Base-by-base conservation (phyloP, 2,797 vertebrate genomes). In the Tokudaia muenninki region DNA sequence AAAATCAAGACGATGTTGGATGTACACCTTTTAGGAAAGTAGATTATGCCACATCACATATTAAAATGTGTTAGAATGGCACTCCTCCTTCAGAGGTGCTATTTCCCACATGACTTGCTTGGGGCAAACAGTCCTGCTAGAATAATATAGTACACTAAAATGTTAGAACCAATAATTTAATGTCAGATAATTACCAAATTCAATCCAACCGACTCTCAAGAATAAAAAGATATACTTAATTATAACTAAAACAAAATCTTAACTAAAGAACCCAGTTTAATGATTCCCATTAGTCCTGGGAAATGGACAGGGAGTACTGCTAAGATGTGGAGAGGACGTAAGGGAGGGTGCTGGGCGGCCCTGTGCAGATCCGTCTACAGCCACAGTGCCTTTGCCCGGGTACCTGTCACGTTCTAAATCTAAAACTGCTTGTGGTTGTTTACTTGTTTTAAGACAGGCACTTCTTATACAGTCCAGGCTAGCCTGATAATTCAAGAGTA, bases 191-290 rank as follows among this genome's bases (percentile, higher is more conserved):
- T 74, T 17, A 93, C 6, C 52, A 72, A 87, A 13, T 3, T 88
- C 96, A 95, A 90, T 77, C 24, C 34, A 61, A 87, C 24, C 79
- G 11, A 91, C 55, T 86, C 37, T 87, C 3, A 47, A 80, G 61
- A 22, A 87, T 29, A 72, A 94, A 87, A 84, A 92, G 31, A 3
- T 59, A 19, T 13, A 13, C 41, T 92, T 61, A 90, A 55, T 59
- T 90, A 57, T n/a, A 88, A 92, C 6, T 52, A 79, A 95, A 86
- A 95, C 26, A 94, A 21, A 94, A 34, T 59, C 37, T 90, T n/a
- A 67, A 83, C 37, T 0, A 44, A 14, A 90, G 94, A 84, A 82
- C 57, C 74, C 29, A 96, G 44, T 41, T 34, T 26, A 34, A 19
- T 24, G 24, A 37, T 44, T 65, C 24, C 41, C 17, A 72, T 26